Evolutionary conservation across 2,888 invertebrate genomes (phyloP).

Genomic region (Portevinia maculata): DNA sequence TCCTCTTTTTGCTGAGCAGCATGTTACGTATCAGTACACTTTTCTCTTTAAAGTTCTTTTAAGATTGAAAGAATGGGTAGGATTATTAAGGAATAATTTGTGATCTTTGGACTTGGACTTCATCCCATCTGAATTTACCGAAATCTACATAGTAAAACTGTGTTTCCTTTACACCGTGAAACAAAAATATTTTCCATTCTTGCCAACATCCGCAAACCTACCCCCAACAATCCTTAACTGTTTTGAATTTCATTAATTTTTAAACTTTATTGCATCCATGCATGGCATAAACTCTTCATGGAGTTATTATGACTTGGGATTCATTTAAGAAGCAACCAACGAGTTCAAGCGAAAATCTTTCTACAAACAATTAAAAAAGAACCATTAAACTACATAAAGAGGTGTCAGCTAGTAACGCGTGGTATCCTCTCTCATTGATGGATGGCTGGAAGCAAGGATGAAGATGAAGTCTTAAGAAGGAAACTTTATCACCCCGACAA

Average conservation of each 20-base stretch:
- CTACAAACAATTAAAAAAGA: neutral
- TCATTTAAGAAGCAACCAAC: slow-evolving; percentile 30
- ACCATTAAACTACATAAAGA: slow-evolving; percentile 24
- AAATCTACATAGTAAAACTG: no score
- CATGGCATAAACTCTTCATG: slow-evolving; percentile 6
- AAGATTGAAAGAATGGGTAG: no score
- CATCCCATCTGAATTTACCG: no score
- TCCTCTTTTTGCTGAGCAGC: no score
- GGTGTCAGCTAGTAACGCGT: slow-evolving; percentile 53
- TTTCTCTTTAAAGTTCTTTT: no score
- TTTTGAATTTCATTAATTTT: slow-evolving; percentile 50
- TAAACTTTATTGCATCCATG: slow-evolving; percentile 19
- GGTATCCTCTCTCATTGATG: slow-evolving; percentile 50
- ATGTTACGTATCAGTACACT: no score
- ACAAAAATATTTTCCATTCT: no score
- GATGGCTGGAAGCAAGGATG: slow-evolving; percentile 48
- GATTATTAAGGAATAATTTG: no score
- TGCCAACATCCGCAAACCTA: no score
- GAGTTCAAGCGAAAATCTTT: no score
- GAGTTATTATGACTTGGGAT: slow-evolving; percentile 38
- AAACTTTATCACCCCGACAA: slow-evolving; percentile 62
- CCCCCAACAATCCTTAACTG: neutral
- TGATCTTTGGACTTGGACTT: no score
- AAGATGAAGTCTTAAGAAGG: slow-evolving; percentile 69
- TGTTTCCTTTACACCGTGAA: no score